Percentiles rank a stretch among this genome's conserved stretches.
Evolutionary conservation across 2,888 invertebrate genomes (phyloP).

Genomic region (Sussaba pulchella): DNA sequence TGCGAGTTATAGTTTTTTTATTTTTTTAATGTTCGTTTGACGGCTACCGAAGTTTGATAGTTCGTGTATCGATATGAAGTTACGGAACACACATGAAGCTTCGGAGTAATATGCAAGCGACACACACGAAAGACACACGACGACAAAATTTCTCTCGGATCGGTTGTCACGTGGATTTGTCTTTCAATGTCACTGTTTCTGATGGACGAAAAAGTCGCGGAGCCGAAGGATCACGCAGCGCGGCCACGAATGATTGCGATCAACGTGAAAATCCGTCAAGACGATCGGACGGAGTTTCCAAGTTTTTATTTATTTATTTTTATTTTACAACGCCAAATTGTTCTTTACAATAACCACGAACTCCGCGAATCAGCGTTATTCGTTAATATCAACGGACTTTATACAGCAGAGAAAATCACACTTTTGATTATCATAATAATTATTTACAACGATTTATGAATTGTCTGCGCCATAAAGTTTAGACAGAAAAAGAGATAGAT

Average conservation of each 20-base stretch:
- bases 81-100: conserved; percentile 25
- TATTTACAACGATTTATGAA: conserved; percentile 30
- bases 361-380: background rate
- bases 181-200: conserved; percentile 15
- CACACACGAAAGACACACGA: background rate
- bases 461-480: conserved; percentile 20
- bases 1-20: too few species aligned
- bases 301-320: too few species aligned
- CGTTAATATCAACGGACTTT: conserved; percentile 1
- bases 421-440: conserved; percentile 45
- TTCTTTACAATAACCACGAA: background rate
- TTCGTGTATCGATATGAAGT: background rate
- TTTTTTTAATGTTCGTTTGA: too few species aligned
- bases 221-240: conserved; percentile 11
- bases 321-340: background rate
- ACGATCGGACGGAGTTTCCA: conserved; percentile 5
- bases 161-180: too few species aligned
- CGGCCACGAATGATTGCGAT: background rate
- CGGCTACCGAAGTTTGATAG: background rate
- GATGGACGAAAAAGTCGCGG: background rate
- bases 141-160: background rate
- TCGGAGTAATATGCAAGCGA: background rate
- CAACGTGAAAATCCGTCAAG: background rate
- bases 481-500: conserved; percentile 7
- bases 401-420: conserved; percentile 44